Evolutionary conservation across 2,113 vertebrate species (phyloP).

Genomic region (Aramus guarauna): DNA sequence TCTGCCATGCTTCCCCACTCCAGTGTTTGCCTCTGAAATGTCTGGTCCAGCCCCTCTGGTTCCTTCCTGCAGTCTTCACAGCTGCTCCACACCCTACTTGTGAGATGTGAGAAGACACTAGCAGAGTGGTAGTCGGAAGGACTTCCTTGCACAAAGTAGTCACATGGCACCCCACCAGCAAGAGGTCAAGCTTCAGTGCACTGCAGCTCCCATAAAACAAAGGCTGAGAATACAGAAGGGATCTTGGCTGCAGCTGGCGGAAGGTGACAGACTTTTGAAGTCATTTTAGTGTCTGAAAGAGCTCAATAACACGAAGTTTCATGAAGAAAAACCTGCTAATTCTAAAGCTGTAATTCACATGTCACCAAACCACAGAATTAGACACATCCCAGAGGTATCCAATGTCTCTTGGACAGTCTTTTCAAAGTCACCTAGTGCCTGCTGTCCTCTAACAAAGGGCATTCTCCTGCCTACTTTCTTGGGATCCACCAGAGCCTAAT

Average conservation of each 20-base stretch:
- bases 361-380: not conserved
- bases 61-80: not conserved
- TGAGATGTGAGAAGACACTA: not conserved
- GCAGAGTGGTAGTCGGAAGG: not conserved
- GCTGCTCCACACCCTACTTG: not conserved
- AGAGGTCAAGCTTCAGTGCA: not conserved
- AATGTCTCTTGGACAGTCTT: not conserved
- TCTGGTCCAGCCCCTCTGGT: not conserved
- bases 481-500: not conserved
- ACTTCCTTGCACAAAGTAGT: not conserved
- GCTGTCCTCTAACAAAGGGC: not conserved
- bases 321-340: not conserved
- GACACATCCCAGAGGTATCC: too few species aligned
- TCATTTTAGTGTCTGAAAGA: not conserved
- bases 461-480: not conserved
- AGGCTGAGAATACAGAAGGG: not conserved
- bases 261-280: not conserved
- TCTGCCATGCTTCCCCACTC: not conserved
- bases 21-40: not conserved
- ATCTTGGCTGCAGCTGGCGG: not conserved
- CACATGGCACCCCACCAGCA: not conserved
- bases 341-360: not conserved
- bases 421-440: not conserved
- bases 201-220: not conserved
- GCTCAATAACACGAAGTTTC: not conserved